phyloP scores from a whole-genome alignment of 2,113 vertebrate genomes.

The Herpetotheres cachinnans region DNA sequence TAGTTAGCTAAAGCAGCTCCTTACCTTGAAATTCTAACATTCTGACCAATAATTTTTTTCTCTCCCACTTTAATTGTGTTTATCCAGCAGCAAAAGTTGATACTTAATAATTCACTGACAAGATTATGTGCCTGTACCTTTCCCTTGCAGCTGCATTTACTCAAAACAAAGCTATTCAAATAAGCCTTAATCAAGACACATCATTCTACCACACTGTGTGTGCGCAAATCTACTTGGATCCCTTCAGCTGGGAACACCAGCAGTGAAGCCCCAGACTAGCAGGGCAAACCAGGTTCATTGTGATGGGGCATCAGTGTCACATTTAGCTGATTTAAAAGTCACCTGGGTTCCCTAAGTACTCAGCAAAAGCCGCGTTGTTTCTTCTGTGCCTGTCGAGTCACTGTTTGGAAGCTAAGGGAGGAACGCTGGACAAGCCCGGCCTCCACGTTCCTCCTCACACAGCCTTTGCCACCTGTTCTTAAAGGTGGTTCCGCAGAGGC shows the following conservation, averaged over 20 bases:
- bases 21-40: not conserved
- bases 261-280: not conserved
- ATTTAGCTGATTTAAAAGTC: not conserved
- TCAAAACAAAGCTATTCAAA: conserved; percentile 35
- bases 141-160: conserved; percentile 41
- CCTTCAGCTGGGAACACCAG: not conserved
- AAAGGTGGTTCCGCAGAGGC: not conserved
- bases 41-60: not conserved
- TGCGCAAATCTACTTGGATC: not conserved
- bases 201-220: not conserved
- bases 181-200: conserved; percentile 9
- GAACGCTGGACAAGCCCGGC: rapidly evolving
- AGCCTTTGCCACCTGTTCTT: not conserved
- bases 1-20: not conserved
- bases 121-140: not conserved
- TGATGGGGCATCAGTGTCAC: not conserved
- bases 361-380: rapidly evolving
- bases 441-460: not conserved
- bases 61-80: not conserved
- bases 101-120: not conserved
- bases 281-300: not conserved
- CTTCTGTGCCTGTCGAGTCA: too few relatives aligned
- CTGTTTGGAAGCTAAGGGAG: not conserved
- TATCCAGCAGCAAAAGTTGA: not conserved
- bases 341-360: not conserved